These are phyloP conservation scores for Nematostella vectensis DNA, from an alignment of 92 coral and sea anemone genomes.

Conservation along the genomic window DNA sequence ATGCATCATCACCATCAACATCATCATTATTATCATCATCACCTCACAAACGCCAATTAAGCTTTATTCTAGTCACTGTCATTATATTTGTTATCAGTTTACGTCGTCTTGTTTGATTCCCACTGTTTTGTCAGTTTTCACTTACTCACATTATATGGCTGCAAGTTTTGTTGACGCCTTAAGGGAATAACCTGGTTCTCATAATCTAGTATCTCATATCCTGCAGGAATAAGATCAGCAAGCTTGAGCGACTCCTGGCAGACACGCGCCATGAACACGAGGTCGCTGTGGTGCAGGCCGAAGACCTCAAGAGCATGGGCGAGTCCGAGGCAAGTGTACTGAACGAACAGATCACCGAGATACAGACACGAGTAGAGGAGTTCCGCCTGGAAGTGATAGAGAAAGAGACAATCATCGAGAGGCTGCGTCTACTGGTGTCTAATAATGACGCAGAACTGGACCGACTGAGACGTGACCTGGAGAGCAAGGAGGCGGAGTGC, in stretches of 20 bases:
- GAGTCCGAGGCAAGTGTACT: conserved; percentile 65
- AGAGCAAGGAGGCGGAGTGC: conserved; percentile 69
- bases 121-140: too few relatives aligned
- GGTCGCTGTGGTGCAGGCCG: conserved; percentile 41
- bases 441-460: conserved; percentile 74
- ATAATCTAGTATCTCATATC: too few relatives aligned
- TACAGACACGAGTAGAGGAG: conserved; percentile 78
- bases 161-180: too few relatives aligned
- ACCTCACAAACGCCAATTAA: too few relatives aligned
- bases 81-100: too few relatives aligned
- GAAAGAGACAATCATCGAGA: conserved; percentile 75
- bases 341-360: conserved; percentile 66
- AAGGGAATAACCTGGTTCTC: too few relatives aligned
- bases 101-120: too few relatives aligned
- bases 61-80: too few relatives aligned
- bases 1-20: too few relatives aligned
- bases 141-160: too few relatives aligned
- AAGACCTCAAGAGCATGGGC: conserved; percentile 62
- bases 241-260: conserved; percentile 61
- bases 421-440: conserved; percentile 49
- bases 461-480: conserved; percentile 70
- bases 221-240: conserved; percentile 47
- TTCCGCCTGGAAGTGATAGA: conserved; percentile 71
- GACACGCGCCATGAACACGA: conserved; percentile 75
- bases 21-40: too few relatives aligned